Percentiles rank a stretch among this genome's conserved stretches.
phyloP scores from a whole-genome alignment of 2,888 invertebrate species.

The Cremastinae sp. region DNA sequence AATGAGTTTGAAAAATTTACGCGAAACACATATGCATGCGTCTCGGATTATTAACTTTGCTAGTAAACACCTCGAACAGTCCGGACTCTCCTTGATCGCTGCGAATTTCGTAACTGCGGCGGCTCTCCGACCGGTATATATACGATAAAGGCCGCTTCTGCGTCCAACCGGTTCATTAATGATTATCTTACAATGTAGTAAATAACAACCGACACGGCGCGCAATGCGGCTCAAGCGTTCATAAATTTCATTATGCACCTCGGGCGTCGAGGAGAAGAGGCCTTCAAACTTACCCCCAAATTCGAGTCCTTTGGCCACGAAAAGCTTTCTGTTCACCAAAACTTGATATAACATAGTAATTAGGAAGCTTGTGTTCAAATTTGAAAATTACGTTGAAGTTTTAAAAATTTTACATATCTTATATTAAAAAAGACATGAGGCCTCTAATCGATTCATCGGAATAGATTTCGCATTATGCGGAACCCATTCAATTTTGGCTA shows the following conservation, averaged over 20 bases:
- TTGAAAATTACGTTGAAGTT: too few relatives aligned
- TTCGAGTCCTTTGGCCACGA: not conserved
- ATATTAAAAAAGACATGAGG: too few relatives aligned
- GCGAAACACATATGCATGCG: too few relatives aligned
- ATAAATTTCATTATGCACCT: constrained; percentile 7
- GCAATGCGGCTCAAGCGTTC: constrained; percentile 1
- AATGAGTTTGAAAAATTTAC: not conserved
- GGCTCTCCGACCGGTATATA: constrained; percentile 24
- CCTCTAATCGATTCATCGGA: too few relatives aligned
- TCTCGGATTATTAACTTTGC: not conserved
- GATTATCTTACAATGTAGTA: constrained; percentile 9
- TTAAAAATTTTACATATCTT: too few relatives aligned
- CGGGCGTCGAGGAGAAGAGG: not conserved
- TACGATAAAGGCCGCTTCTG: not conserved
- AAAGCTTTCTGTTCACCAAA: not conserved
- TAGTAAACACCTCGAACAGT: not conserved
- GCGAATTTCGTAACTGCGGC: constrained; percentile 32
- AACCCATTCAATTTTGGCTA: too few relatives aligned
- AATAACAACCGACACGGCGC: constrained; percentile 8
- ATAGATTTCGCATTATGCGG: too few relatives aligned
- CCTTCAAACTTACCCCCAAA: not conserved
- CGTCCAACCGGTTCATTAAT: constrained; percentile 10
- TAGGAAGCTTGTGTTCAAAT: too few relatives aligned
- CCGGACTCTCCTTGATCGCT: not conserved
- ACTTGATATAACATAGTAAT: too few relatives aligned